Evolutionary conservation across 2,797 vertebrate species (phyloP).

Genomic region (Sebastes dallii): DNA sequence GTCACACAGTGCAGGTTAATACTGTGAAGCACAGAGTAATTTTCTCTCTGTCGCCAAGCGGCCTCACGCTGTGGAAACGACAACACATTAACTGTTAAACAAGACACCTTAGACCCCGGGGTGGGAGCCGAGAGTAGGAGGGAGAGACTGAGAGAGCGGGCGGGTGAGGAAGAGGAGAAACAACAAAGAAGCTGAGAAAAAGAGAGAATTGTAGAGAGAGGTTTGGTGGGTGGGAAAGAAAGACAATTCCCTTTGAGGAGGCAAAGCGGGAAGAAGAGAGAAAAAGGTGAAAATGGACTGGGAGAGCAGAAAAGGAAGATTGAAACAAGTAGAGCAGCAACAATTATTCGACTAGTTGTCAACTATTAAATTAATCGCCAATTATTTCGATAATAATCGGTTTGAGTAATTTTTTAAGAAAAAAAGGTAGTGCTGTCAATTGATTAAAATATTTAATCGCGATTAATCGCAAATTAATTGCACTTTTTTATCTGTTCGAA

Average conservation of each 20-base stretch:
- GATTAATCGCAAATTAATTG: too few relatives aligned
- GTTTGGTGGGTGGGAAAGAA: slow-evolving; percentile 5
- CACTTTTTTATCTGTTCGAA: too few relatives aligned
- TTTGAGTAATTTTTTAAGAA: too few relatives aligned
- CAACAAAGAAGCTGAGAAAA: slow-evolving; percentile 33
- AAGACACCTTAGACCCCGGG: slow-evolving; percentile 73
- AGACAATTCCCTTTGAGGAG: neutral
- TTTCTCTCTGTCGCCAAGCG: slow-evolving; percentile 64
- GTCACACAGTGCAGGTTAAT: slow-evolving; percentile 67
- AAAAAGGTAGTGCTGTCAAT: too few relatives aligned
- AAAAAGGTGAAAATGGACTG: slow-evolving; percentile 26
- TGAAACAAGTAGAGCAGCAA: neutral
- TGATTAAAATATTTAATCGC: too few relatives aligned
- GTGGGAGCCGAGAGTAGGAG: slow-evolving; percentile 29
- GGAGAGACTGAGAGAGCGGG: slow-evolving; percentile 27
- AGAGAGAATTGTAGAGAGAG: neutral
- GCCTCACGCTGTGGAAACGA: slow-evolving; percentile 69
- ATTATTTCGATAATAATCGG: too few relatives aligned
- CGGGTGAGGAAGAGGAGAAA: slow-evolving; percentile 29
- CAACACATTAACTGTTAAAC: slow-evolving; percentile 80
- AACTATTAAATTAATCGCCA: too few relatives aligned
- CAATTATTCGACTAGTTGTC: too few relatives aligned
- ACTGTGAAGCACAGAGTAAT: slow-evolving; percentile 68
- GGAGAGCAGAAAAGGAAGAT: neutral
- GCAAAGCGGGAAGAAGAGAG: neutral